A percentile compares a stretch with the other conserved stretches of the same genome.
Evolutionary conservation across 2,113 vertebrate genomes (phyloP).

Genomic region (Poeciliopsis turrubarensis): DNA sequence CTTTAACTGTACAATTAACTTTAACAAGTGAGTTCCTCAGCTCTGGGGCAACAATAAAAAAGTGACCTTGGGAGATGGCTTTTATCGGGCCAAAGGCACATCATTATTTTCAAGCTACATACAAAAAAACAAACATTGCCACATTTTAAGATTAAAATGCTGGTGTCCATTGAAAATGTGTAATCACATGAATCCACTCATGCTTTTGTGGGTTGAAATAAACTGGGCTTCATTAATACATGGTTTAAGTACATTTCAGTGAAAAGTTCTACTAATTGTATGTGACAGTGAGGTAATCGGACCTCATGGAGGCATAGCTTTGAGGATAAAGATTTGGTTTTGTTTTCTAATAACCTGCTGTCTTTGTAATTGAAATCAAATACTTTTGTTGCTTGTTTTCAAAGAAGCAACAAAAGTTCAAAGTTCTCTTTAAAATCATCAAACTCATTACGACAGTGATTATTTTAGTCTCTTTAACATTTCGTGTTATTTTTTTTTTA

Average conservation of each 20-base stretch:
- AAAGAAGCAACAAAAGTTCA: too few relatives aligned
- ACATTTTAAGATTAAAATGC: not conserved
- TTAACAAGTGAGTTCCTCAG: slow-evolving; percentile 17
- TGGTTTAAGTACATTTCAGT: not conserved
- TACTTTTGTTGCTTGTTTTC: too few relatives aligned
- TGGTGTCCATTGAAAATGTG: not conserved
- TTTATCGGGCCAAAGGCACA: slow-evolving; percentile 27
- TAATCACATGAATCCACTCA: not conserved
- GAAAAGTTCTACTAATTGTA: not conserved
- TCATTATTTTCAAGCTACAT: slow-evolving; percentile 9
- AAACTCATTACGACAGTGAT: not conserved
- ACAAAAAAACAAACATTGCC: slow-evolving; percentile 27
- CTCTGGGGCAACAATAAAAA: slow-evolving; percentile 10
- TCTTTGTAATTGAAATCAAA: not conserved
- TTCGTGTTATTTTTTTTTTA: not conserved
- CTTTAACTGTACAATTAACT: slow-evolving; percentile 8
- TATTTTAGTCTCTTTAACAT: not conserved
- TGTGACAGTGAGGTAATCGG: not conserved
- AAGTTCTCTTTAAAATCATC: too few relatives aligned
- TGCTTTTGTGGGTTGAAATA: not conserved
- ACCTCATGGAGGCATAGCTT: not conserved
- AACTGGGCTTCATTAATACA: not conserved
- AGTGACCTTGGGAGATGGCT: slow-evolving; percentile 20
- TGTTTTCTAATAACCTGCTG: not conserved
- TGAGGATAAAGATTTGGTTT: not conserved